A percentile compares a stretch with the other conserved stretches of the same genome.
phyloP scores from a whole-genome alignment of 1,140 invertebrate species.

The Bombus consobrinus region DNA sequence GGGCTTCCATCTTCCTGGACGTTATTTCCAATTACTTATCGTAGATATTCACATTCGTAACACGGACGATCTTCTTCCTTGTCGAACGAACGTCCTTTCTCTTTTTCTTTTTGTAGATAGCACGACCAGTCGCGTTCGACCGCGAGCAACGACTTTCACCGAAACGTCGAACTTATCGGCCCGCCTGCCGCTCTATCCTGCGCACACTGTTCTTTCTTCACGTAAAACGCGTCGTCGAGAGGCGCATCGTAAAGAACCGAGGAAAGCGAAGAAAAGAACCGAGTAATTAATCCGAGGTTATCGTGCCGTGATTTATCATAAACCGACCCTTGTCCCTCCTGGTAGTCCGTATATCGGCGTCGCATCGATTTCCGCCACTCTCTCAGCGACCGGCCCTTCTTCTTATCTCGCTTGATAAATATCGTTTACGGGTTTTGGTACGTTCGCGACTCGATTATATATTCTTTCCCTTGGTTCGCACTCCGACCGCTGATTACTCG shows the following conservation, averaged over 20 bases:
- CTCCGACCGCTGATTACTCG: not conserved
- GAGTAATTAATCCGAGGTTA: constrained; percentile 62
- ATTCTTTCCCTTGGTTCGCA: not conserved
- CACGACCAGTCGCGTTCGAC: not conserved
- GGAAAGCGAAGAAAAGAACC: not conserved
- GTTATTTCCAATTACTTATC: constrained; percentile 6
- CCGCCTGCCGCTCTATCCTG: constrained; percentile 9
- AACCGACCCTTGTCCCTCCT: constrained; percentile 14
- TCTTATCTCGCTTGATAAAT: not conserved
- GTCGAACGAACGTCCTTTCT: no score
- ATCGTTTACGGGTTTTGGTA: not conserved
- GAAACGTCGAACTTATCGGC: constrained; percentile 9
- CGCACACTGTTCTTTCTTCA: constrained; percentile 12
- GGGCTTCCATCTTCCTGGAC: not conserved
- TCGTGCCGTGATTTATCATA: constrained; percentile 51
- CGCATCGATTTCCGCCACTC: constrained; percentile 9
- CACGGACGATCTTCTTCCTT: not conserved
- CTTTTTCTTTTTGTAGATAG: not conserved
- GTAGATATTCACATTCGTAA: constrained; percentile 30
- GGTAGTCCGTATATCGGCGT: not conserved
- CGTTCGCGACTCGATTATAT: not conserved
- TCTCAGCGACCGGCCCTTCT: not conserved
- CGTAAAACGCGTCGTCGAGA: constrained; percentile 3
- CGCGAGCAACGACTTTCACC: not conserved
- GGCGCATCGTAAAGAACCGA: constrained; percentile 34